phyloP scores from a whole-genome alignment of 2,888 invertebrate genomes.

The Drosophila paucipuncta region DNA sequence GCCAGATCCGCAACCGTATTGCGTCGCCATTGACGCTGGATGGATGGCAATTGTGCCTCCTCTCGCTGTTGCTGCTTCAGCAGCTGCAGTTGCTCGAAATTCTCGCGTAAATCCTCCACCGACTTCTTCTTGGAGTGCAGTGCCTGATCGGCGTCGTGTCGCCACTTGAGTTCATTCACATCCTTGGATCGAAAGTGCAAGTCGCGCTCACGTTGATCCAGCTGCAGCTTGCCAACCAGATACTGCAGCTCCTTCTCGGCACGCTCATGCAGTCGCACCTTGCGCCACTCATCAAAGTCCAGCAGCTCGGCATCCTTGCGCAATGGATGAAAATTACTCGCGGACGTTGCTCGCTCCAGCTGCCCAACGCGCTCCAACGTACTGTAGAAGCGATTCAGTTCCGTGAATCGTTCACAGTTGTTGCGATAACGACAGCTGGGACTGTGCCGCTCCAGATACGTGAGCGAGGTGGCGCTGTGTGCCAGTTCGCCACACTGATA shows the following conservation, averaged over 20 bases:
- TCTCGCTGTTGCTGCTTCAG: constrained; percentile 88
- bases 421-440: constrained; percentile 86
- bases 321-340: constrained; percentile 89
- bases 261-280: constrained; percentile 91
- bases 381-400: constrained; percentile 93
- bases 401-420: constrained; percentile 91
- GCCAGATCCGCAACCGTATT: constrained; percentile 93
- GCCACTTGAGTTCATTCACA: constrained; percentile 91
- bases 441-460: constrained; percentile 84
- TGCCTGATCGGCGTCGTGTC: constrained; percentile 90
- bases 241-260: constrained; percentile 93
- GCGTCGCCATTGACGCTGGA: constrained; percentile 89
- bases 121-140: constrained; percentile 94
- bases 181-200: constrained; percentile 93
- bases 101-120: constrained; percentile 93
- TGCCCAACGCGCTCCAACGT: constrained; percentile 94
- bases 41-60: constrained; percentile 39
- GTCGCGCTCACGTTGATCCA: constrained; percentile 93
- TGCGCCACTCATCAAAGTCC: constrained; percentile 95
- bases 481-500: constrained; percentile 83
- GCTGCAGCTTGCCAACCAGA: constrained; percentile 91
- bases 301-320: constrained; percentile 92
- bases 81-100: constrained; percentile 89
- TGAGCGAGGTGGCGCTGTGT: constrained; percentile 86
- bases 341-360: constrained; percentile 91